Conservation (phyloP, 2,113 vertebrate species). For the Orientallactaga bullata region DNA sequence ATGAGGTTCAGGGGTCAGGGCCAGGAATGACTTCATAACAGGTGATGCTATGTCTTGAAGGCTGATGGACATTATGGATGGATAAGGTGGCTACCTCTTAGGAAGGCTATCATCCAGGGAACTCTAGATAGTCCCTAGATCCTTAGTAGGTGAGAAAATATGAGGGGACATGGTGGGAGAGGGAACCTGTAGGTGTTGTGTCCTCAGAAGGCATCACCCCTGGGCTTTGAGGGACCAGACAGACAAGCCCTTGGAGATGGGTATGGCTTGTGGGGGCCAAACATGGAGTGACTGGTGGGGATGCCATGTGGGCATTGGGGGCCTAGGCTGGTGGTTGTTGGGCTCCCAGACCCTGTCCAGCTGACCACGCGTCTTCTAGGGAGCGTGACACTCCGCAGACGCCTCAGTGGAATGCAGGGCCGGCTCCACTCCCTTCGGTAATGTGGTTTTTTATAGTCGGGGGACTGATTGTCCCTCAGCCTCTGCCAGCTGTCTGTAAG, state of each 20-base stretch:
- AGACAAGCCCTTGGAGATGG: background rate
- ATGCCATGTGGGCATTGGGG: background rate
- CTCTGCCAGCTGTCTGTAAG: constrained; percentile 73
- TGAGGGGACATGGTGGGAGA: background rate
- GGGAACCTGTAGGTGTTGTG: too few relatives aligned
- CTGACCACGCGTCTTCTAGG: background rate
- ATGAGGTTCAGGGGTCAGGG: background rate
- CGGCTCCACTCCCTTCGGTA: constrained; percentile 21
- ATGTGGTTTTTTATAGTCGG: constrained; percentile 72
- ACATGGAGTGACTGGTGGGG: background rate
- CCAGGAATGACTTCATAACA: background rate
- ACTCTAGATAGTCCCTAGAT: background rate
- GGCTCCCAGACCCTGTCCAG: background rate
- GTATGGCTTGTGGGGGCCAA: background rate
- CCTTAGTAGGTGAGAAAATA: background rate
- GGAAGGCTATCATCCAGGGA: accelerated
- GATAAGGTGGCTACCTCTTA: background rate
- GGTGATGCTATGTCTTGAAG: background rate
- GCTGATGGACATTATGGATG: accelerated
- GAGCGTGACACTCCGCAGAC: background rate
- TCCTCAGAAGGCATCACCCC: background rate
- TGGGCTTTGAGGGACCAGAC: background rate
- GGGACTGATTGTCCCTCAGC: constrained; percentile 49
- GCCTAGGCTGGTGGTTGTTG: background rate
- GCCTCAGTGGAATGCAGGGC: constrained; percentile 38